A percentile compares a stretch with the other conserved stretches of the same genome.
Evolutionary conservation across 2,797 vertebrate genomes (phyloP).

Genomic region (Salmo trutta): DNA sequence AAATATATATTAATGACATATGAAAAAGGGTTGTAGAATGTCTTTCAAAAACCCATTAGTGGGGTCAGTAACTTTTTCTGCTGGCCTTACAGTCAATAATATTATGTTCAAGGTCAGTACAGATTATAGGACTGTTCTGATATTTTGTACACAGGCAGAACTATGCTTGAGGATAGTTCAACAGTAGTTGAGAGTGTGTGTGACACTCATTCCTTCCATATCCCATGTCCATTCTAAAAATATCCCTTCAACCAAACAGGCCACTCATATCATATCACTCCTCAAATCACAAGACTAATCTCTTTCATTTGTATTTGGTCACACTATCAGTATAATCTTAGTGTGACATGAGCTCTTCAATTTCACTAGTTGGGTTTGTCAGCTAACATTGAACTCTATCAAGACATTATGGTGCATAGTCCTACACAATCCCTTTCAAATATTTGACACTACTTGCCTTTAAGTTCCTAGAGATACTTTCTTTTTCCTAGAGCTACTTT

Average conservation of each 20-base stretch:
- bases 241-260: neutral
- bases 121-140: neutral
- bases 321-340: too few species aligned
- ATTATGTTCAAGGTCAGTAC: neutral
- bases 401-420: too few species aligned
- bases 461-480: too few species aligned
- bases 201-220: neutral
- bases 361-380: too few species aligned
- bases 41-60: slow-evolving; percentile 16
- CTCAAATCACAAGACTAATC: neutral
- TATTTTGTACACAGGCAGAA: neutral
- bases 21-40: slow-evolving; percentile 25
- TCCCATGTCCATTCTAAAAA: neutral
- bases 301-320: too few species aligned
- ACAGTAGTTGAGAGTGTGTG: neutral
- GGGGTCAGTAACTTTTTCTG: slow-evolving; percentile 22
- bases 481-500: too few species aligned
- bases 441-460: too few species aligned
- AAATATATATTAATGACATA: slow-evolving; percentile 46
- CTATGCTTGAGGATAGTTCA: neutral
- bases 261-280: neutral
- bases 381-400: too few species aligned
- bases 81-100: neutral
- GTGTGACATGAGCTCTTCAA: too few species aligned
- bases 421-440: too few species aligned